phyloP scores from a whole-genome alignment of 35 echinoderm and acorn worm genomes.

The Amphiura filiformis region DNA sequence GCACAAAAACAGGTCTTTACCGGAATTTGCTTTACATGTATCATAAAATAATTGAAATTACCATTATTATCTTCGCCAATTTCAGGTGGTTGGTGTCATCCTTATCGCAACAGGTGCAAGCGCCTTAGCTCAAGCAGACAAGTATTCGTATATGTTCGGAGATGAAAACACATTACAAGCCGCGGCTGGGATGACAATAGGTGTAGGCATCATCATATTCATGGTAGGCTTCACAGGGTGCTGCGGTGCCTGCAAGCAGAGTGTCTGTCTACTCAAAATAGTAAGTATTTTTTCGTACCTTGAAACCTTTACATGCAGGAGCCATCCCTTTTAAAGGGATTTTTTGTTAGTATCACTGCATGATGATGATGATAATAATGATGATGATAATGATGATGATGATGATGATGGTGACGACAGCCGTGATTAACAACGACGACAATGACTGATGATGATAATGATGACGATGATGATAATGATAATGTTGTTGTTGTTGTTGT shows the following conservation, averaged over 20 bases:
- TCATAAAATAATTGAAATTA: background rate
- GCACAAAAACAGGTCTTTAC: background rate
- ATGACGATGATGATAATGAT: too few species aligned
- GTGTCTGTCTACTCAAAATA: slow-evolving; percentile 41
- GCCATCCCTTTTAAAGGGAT: too few species aligned
- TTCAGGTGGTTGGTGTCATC: slow-evolving; percentile 13
- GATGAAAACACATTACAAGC: background rate
- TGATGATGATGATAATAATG: slow-evolving; percentile 13
- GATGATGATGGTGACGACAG: slow-evolving; percentile 3
- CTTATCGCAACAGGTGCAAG: slow-evolving; percentile 15
- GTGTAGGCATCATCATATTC: slow-evolving; percentile 35
- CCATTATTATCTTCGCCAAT: background rate
- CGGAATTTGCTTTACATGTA: too few species aligned
- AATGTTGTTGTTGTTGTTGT: too few species aligned
- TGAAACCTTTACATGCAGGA: too few species aligned
- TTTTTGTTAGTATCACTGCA: too few species aligned
- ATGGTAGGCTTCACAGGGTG: slow-evolving; percentile 54
- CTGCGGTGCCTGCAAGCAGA: slow-evolving; percentile 58
- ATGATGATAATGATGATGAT: slow-evolving; percentile 1
- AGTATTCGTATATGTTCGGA: slow-evolving; percentile 15
- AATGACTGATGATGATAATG: too few species aligned
- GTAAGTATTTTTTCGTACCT: too few species aligned
- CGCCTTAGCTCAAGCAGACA: background rate
- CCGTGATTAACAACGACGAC: too few species aligned
- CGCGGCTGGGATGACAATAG: slow-evolving; percentile 11